phyloP scores from a whole-genome alignment of 2,113 vertebrate species.

The Hippocampus barbouri region DNA sequence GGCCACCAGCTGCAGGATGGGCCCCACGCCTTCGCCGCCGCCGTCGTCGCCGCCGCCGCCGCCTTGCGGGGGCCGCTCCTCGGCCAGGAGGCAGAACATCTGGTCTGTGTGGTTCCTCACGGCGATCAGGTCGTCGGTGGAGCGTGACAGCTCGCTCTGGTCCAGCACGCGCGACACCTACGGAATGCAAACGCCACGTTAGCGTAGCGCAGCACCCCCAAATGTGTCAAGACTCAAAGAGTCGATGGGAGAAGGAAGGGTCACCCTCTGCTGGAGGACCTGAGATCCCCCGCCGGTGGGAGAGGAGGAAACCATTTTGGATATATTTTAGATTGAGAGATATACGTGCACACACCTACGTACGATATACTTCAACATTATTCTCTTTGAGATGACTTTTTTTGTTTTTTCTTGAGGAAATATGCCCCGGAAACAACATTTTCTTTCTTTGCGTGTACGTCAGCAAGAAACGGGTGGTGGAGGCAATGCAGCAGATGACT shows the following conservation, averaged over 20 bases:
- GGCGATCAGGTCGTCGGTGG: slow-evolving; percentile 86
- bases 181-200: neutral
- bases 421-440: no score
- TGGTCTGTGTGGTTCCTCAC: slow-evolving; percentile 94
- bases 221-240: no score
- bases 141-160: slow-evolving; percentile 70
- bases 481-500: neutral
- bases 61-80: slow-evolving; percentile 74
- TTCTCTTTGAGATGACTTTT: no score
- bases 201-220: neutral
- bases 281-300: no score
- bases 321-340: no score
- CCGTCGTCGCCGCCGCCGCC: slow-evolving; percentile 26
- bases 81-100: slow-evolving; percentile 89
- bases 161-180: slow-evolving; percentile 89
- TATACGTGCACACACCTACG: no score
- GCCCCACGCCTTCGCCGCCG: slow-evolving; percentile 54
- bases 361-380: no score
- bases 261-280: no score
- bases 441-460: no score
- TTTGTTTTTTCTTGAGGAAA: no score
- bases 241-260: no score
- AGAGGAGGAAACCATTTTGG: no score
- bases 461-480: neutral
- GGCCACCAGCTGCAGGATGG: slow-evolving; percentile 85